These are phyloP conservation scores for Mionectes olivaceus DNA, from an alignment of 2,797 vertebrate genomes.

Conservation along the genomic window DNA sequence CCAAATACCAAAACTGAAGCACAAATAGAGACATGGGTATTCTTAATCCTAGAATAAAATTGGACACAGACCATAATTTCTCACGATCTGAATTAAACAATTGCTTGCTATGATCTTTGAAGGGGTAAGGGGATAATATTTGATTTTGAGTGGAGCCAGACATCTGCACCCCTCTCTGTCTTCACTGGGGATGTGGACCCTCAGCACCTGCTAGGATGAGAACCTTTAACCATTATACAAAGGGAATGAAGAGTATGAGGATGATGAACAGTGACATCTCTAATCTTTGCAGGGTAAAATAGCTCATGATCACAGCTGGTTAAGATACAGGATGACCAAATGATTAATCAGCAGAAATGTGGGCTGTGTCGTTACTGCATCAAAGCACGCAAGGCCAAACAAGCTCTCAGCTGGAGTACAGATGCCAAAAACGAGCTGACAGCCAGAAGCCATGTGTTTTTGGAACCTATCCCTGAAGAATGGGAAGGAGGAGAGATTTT, in stretches of 20 bases:
- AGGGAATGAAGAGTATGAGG: not conserved
- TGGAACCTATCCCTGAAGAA: slow-evolving; percentile 38
- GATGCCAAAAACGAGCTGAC: slow-evolving; percentile 53
- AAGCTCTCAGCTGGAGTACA: slow-evolving; percentile 61
- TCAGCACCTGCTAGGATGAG: not conserved
- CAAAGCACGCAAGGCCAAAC: slow-evolving; percentile 43
- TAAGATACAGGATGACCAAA: slow-evolving; percentile 45
- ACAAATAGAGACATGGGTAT: not conserved
- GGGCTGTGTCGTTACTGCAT: slow-evolving; percentile 45
- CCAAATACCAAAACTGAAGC: not conserved
- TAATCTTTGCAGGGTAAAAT: not conserved
- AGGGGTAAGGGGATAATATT: not conserved
- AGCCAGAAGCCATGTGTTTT: slow-evolving; percentile 51
- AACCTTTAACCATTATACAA: not conserved
- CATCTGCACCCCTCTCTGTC: not conserved
- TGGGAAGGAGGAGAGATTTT: slow-evolving; percentile 25
- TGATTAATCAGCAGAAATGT: slow-evolving; percentile 66
- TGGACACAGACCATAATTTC: not conserved
- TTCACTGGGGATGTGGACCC: not conserved
- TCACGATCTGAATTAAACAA: not conserved
- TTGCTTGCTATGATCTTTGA: not conserved
- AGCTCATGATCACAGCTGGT: slow-evolving; percentile 35
- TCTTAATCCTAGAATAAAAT: not conserved
- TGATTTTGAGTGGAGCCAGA: not conserved
- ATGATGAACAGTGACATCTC: not conserved